Percentiles rank a stretch among this genome's conserved stretches.
Conservation (phyloP, 92 coral and sea anemone genomes). For the Parazoanthus atlanticus region DNA sequence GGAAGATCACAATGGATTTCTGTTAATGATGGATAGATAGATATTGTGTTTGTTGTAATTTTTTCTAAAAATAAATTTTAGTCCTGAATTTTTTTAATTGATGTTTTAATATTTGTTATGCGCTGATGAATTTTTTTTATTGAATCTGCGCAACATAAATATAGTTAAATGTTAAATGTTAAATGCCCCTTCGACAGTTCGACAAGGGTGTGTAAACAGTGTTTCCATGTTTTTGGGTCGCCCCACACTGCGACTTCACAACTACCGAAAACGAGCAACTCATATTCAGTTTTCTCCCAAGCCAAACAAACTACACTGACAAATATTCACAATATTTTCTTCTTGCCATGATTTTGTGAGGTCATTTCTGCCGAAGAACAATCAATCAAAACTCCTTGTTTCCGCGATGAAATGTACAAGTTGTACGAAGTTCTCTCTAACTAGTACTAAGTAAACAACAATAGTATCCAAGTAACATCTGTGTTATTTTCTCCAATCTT, state of each 20-base stretch:
- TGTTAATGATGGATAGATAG: too few species aligned
- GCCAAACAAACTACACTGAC: conserved; percentile 12
- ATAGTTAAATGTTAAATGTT: too few species aligned
- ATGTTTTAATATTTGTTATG: too few species aligned
- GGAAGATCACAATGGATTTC: too few species aligned
- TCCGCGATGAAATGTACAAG: conserved; percentile 6
- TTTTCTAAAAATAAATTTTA: too few species aligned
- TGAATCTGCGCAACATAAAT: too few species aligned
- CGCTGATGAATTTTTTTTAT: too few species aligned
- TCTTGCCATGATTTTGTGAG: background rate
- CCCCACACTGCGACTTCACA: conserved; percentile 3
- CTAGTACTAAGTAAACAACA: background rate
- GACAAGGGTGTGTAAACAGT: conserved; percentile 7
- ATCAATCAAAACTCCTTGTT: conserved; percentile 4
- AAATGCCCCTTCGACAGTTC: conserved; percentile 5
- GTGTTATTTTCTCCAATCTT: conserved; percentile 13
- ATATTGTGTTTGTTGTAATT: too few species aligned
- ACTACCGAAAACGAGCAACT: background rate
- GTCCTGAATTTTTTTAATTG: too few species aligned
- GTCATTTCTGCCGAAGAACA: conserved; percentile 10
- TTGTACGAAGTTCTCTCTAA: conserved; percentile 8
- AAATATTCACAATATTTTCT: conserved; percentile 5
- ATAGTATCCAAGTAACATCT: conserved; percentile 7
- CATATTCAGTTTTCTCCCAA: background rate
- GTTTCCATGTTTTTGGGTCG: conserved; percentile 2